Conservation (phyloP, 2,888 invertebrate species). For the Cordilura impudica region DNA sequence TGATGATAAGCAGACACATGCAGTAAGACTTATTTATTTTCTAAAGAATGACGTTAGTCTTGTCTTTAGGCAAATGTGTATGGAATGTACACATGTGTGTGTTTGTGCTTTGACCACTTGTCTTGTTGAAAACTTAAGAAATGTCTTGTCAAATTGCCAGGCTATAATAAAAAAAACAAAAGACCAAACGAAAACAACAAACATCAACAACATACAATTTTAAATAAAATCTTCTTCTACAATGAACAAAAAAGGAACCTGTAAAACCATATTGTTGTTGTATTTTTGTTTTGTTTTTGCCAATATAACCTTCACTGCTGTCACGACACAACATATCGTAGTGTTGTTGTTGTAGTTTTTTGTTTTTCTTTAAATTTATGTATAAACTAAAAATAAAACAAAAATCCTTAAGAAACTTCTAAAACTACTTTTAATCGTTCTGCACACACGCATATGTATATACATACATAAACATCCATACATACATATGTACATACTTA, state of each 20-base stretch:
- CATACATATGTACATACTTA: too few relatives aligned
- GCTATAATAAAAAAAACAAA: conserved; percentile 24
- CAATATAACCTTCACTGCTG: conserved; percentile 58
- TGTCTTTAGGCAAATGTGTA: conserved; percentile 1
- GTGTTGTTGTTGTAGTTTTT: too few relatives aligned
- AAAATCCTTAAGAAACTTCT: conserved; percentile 25
- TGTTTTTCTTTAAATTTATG: conserved; percentile 29
- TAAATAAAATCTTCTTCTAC: conserved; percentile 27
- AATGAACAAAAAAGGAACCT: conserved; percentile 60
- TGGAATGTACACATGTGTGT: background rate
- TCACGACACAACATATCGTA: conserved; percentile 26
- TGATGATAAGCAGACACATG: conserved; percentile 8
- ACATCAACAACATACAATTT: conserved; percentile 23
- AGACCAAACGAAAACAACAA: conserved; percentile 18
- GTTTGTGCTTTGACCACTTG: conserved; percentile 49
- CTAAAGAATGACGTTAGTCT: conserved; percentile 16
- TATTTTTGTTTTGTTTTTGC: conserved; percentile 5
- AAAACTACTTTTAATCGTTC: background rate
- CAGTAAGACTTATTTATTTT: background rate
- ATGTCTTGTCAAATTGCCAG: conserved; percentile 57
- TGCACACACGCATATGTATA: background rate
- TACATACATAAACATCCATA: too few relatives aligned
- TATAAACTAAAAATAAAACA: background rate
- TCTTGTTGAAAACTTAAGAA: conserved; percentile 32
- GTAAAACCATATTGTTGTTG: conserved; percentile 55